Conservation (phyloP, 2,888 invertebrate genomes). For the Drosophila monieri region DNA sequence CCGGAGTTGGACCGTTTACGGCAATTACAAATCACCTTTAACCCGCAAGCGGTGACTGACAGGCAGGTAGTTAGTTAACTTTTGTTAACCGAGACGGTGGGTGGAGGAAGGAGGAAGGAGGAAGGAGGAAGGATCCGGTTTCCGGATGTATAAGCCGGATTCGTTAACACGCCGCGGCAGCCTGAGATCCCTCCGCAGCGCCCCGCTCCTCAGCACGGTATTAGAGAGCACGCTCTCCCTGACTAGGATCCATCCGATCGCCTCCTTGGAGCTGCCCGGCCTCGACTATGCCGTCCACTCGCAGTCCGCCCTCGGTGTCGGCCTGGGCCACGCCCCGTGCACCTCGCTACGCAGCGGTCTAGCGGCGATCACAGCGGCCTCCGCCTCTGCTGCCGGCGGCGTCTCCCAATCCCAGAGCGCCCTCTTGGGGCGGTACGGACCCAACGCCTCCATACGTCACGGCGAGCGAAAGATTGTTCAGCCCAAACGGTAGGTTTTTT, state of each 20-base stretch:
- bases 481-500: constrained; percentile 83
- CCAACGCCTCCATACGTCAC: constrained; percentile 80
- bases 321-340: constrained; percentile 53
- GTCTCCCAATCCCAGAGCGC: constrained; percentile 72
- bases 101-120: not conserved
- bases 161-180: constrained; percentile 84
- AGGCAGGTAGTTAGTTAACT: constrained; percentile 12
- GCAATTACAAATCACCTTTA: constrained; percentile 57
- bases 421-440: constrained; percentile 77
- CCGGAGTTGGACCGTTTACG: constrained; percentile 55
- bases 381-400: constrained; percentile 64
- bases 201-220: constrained; percentile 84
- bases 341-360: constrained; percentile 79
- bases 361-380: constrained; percentile 76
- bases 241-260: constrained; percentile 84
- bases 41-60: constrained; percentile 19
- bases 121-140: constrained; percentile 3
- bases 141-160: constrained; percentile 84
- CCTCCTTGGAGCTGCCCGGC: constrained; percentile 83
- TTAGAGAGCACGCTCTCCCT: constrained; percentile 84
- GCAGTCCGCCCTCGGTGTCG: constrained; percentile 71
- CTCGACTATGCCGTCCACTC: constrained; percentile 83
- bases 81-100: not conserved
- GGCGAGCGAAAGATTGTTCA: constrained; percentile 81
- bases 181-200: constrained; percentile 84